These are phyloP conservation scores for Prolemur simus DNA, from an alignment of 2,113 vertebrate species.

Conservation along the genomic window DNA sequence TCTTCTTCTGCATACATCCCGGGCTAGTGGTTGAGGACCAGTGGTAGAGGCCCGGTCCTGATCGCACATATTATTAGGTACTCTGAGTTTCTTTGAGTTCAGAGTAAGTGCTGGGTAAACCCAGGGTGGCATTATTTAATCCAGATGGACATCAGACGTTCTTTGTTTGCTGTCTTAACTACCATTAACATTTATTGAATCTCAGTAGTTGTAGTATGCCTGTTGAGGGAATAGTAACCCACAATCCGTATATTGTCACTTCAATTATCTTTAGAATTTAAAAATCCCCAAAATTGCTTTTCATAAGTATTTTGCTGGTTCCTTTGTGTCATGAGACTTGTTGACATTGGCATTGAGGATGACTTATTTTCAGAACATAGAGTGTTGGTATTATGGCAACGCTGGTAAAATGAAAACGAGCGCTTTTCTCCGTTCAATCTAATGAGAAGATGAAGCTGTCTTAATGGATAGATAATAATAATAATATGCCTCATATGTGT, in stretches of 20 bases:
- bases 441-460: constrained; percentile 14
- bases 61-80: background rate
- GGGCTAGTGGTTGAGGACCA: background rate
- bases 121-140: background rate
- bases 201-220: background rate
- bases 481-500: background rate
- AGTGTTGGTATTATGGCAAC: background rate
- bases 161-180: background rate
- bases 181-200: background rate
- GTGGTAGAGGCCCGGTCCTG: background rate
- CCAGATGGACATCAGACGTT: background rate
- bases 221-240: background rate
- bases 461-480: constrained; percentile 45
- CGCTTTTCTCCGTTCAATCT: background rate
- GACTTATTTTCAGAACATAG: background rate
- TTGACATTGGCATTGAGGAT: background rate
- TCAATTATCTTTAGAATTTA: constrained; percentile 28
- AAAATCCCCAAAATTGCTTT: background rate
- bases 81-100: background rate
- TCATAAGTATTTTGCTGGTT: background rate
- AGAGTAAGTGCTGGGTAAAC: background rate
- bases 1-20: background rate
- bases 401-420: background rate
- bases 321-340: constrained; percentile 30
- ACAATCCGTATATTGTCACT: background rate